These are phyloP conservation scores for Parasteatoda lunata DNA, from an alignment of 2,888 invertebrate genomes.

Conservation along the genomic window DNA sequence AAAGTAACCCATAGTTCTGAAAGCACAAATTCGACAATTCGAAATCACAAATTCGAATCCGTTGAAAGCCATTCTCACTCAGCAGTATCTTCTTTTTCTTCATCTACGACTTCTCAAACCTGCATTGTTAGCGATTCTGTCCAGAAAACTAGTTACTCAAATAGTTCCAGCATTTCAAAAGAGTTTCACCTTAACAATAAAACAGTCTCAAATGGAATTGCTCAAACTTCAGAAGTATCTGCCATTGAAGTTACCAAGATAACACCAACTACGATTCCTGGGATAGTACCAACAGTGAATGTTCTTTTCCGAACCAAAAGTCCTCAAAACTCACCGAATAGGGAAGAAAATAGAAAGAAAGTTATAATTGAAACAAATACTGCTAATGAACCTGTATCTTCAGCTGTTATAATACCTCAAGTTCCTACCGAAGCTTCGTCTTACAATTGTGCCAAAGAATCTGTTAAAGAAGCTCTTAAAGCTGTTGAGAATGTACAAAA, in stretches of 20 bases:
- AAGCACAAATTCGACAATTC: too few relatives aligned
- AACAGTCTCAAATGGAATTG: slow-evolving; percentile 23
- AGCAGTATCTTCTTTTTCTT: slow-evolving; percentile 8
- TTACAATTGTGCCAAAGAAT: slow-evolving; percentile 3
- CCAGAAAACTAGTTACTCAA: not conserved
- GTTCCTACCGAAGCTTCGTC: not conserved
- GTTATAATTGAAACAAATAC: slow-evolving; percentile 48
- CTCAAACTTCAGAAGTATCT: slow-evolving; percentile 11
- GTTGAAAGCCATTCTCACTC: slow-evolving; percentile 3
- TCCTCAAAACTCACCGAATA: slow-evolving; percentile 17
- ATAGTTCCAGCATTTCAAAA: not conserved
- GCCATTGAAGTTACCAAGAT: slow-evolving; percentile 51
- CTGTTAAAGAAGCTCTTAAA: slow-evolving; percentile 22
- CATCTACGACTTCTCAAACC: slow-evolving; percentile 10
- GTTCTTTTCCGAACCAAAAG: slow-evolving; percentile 59
- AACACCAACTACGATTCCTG: slow-evolving; percentile 35
- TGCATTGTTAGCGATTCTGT: not conserved
- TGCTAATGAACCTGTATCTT: slow-evolving; percentile 18
- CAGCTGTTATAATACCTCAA: slow-evolving; percentile 34
- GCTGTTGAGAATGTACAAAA: slow-evolving; percentile 43
- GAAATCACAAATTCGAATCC: not conserved
- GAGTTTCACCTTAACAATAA: slow-evolving; percentile 13
- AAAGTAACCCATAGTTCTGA: not conserved
- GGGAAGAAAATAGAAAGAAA: slow-evolving; percentile 51
- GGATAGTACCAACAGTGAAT: slow-evolving; percentile 47